Evolutionary conservation across 2,888 invertebrate species (phyloP).

Genomic region (Mactromeris polynyma): DNA sequence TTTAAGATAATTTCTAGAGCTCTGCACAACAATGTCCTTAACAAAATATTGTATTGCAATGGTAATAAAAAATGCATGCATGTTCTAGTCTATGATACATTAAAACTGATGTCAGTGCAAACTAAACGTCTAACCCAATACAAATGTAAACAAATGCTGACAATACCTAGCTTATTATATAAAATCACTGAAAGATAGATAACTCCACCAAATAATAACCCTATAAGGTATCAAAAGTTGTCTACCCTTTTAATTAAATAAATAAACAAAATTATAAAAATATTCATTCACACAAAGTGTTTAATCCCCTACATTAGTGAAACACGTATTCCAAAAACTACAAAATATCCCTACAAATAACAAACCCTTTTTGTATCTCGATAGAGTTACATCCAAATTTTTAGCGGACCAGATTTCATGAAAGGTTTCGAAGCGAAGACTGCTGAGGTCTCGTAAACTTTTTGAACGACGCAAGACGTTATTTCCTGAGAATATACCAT

Average conservation of each 20-base stretch:
- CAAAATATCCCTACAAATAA: background rate
- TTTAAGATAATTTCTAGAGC: too few species aligned
- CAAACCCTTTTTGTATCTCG: conserved; percentile 47
- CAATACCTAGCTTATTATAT: conserved; percentile 11
- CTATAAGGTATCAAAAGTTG: background rate
- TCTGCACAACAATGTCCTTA: too few species aligned
- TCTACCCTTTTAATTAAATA: background rate
- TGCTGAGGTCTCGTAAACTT: conserved; percentile 60
- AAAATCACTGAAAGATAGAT: conserved; percentile 18
- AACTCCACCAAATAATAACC: background rate
- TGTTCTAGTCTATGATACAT: background rate
- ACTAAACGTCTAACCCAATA: background rate
- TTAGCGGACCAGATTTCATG: conserved; percentile 53
- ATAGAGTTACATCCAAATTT: conserved; percentile 45
- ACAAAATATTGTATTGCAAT: too few species aligned
- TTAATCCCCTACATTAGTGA: background rate
- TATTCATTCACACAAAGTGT: background rate
- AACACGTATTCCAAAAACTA: background rate
- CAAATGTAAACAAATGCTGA: too few species aligned
- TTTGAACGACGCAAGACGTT: conserved; percentile 36
- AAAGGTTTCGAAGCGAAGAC: conserved; percentile 46
- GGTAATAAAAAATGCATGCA: too few species aligned
- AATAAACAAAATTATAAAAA: background rate
- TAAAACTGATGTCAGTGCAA: background rate
- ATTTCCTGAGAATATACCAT: background rate